Evolutionary conservation across 2,888 invertebrate genomes (phyloP), one percentile per base, ranked within the genome.

Genomic region (Desoria tigrina): DNA sequence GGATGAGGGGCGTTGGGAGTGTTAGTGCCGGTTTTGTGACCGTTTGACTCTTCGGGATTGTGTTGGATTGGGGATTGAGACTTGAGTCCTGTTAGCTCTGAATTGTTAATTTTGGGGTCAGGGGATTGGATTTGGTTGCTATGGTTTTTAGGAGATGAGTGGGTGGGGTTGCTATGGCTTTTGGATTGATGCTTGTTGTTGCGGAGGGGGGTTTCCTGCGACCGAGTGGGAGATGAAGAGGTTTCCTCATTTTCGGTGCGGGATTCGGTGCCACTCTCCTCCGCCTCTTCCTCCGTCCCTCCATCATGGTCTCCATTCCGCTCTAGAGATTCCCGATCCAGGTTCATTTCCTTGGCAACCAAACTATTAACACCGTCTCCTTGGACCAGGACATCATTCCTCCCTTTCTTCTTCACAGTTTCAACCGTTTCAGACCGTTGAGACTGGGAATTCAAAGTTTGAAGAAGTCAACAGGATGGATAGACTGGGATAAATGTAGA

Each of bases 281-380:
- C 55, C 7, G n/a, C 27, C 11, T 55, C 55, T 55, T 28, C 28
- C 24, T 51, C 7, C 49, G 7, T 18, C n/a, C 32, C 32, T 18
- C 7, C 24, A 4, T 42, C 42, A 21, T 37, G n/a, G 4, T 37
- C 39, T n/a, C 21, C 14, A 23, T 7, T 3, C 16, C 45, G 4
- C n/a, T 45, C 45, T 39, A 16, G 39, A 16, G 39, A 39, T 39
- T 39, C 61, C 59, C 49, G 42, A 32, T 54, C 63, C 9, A 53
- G 54, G 60, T 55, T 65, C 65, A 65, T 65, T 61, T 24, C 65
- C 65, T 42, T 26, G 18, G 24, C n/a, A 53, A 32, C 50, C 50
- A 26, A 27, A 4, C n/a, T n/a, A n/a, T n/a, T n/a, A n/a, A n/a
- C n/a, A n/a, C 27, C 58, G 2, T 7, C 56, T 58, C 28, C 49